Conservation (phyloP, 2,797 vertebrate genomes). For the Anguilla pacifica region DNA sequence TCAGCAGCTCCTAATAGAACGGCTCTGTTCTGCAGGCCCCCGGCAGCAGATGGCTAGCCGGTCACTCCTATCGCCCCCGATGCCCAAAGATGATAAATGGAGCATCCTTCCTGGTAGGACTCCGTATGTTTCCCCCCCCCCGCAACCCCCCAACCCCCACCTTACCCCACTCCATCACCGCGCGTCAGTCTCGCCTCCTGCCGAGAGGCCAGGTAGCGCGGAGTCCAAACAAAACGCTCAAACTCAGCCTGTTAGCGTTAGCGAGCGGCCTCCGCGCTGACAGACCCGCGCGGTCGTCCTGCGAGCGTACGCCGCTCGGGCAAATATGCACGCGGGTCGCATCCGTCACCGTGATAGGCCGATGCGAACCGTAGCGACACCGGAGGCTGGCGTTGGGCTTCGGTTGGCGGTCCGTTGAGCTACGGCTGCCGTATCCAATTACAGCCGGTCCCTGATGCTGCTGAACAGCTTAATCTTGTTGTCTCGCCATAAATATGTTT, state of each 20-base stretch:
- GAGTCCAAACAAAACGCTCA: not conserved
- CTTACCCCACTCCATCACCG: not conserved
- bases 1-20: not conserved
- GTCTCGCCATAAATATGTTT: not conserved
- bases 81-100: not conserved
- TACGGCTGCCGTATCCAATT: not conserved
- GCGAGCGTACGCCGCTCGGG: not conserved
- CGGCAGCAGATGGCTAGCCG: conserved; percentile 27
- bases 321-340: not conserved
- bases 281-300: not conserved
- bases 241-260: not conserved
- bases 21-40: not conserved
- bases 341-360: not conserved
- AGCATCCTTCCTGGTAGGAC: not conserved
- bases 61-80: conserved; percentile 18
- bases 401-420: not conserved
- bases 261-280: not conserved
- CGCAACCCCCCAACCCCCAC: not conserved
- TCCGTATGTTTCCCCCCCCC: not conserved
- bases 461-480: not conserved
- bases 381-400: not conserved
- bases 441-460: not conserved
- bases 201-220: not conserved
- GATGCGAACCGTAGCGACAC: not conserved
- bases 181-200: not conserved